These are phyloP conservation scores for Mastigias papua DNA, from an alignment of 30 jellyfish, hydroid and myxozoan genomes.

Conservation along the genomic window DNA sequence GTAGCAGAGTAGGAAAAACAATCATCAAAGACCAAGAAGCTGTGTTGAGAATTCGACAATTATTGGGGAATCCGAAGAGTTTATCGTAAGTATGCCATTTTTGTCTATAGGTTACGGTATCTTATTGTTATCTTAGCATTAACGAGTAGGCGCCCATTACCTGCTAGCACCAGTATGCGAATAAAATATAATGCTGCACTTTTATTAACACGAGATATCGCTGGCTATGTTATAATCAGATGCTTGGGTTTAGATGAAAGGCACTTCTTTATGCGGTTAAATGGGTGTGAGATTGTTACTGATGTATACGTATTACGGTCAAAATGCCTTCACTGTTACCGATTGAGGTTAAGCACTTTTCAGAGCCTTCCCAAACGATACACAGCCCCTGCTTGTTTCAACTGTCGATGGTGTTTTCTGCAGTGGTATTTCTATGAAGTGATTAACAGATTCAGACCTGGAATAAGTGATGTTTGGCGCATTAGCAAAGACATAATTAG, in stretches of 20 bases:
- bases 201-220: not conserved
- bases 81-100: not conserved
- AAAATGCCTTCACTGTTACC: not conserved
- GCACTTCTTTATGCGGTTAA: conserved; percentile 20
- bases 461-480: too few species aligned
- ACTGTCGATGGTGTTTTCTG: too few species aligned
- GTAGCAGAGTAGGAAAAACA: not conserved
- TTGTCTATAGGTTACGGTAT: not conserved
- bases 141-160: too few species aligned
- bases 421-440: too few species aligned
- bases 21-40: not conserved
- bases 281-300: not conserved
- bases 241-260: not conserved
- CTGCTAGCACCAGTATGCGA: not conserved
- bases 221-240: not conserved
- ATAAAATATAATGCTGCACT: not conserved
- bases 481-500: too few species aligned
- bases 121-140: too few species aligned
- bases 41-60: not conserved
- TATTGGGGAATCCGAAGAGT: not conserved
- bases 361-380: not conserved
- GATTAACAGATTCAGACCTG: too few species aligned
- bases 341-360: not conserved
- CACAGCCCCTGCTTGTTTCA: too few species aligned
- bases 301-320: not conserved